Base-by-base conservation (phyloP, 1,140 invertebrate species). In the Zaprionus davidi region DNA sequence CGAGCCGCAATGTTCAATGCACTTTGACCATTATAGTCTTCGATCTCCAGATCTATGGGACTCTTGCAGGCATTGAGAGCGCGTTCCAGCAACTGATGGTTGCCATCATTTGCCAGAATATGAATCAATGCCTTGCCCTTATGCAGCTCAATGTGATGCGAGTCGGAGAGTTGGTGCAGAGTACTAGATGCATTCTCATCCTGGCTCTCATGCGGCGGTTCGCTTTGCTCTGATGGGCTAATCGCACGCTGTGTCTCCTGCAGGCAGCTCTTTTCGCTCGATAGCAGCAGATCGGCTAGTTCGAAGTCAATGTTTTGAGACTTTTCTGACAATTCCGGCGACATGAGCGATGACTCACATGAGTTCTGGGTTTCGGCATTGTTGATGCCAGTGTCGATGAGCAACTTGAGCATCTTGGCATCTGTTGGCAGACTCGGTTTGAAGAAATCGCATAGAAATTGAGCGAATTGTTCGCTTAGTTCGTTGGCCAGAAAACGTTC, bases 1-100 rank as follows among this genome's bases (percentile, higher is more conserved):
- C 97, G 94, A 1, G 97, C 96, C 2, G 97, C 97, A 51, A 97
- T 94, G 92, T 98, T 97, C 51, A 98, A 92, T 15, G 97, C 95
- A 7, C 97, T 97, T 86, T 97, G 96, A 3, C 97, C 97, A 74
- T 96, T 95, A 51, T 95, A 94, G 87, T 97, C 96, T 56, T 94
- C 94, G 3, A 94, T 94, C 90, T 96, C 95, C 36, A 96, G 81
- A 83, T 95, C 92, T 3, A 93, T 93, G 38, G 94, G 67, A 90
- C 93, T 94, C 93, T 93, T 92, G 87, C 94, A 95, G 34, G 94
- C 93, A 41, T 94, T 93, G 2, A 97, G 91, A 1, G 96, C 94
- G 41, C 95, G 93, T 73, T 95, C 94, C 36, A 97, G 93, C 12
- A 96, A 86, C 53, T 94, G 94, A 49, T 95, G 94, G 82, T 96